Base-by-base conservation (phyloP, 2,797 vertebrate species). In the Naso thynnoides region DNA sequence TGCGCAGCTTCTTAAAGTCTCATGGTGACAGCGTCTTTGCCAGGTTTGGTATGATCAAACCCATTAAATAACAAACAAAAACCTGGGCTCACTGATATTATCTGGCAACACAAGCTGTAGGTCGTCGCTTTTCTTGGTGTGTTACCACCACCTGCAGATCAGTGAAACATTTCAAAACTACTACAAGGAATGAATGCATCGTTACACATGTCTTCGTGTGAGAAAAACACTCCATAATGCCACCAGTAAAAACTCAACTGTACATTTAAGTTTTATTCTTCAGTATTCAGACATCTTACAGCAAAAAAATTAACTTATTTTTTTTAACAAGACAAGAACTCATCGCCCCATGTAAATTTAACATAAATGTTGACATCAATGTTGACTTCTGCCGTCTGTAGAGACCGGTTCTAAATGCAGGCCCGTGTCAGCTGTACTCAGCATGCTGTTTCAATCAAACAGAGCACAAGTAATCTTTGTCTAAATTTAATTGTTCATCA, bases 401-500 rank as follows among this genome's bases (percentile, higher is more conserved):
- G 45, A 58, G 53, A 55, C 14, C 21, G 38, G 33, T 53, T 31
- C 49, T 38, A 61, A 23, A 49, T 50, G 36, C 38, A 27, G 39
- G 23, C 50, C 39, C 19, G 66, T 27, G 47, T 49, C 57, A 9
- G 33, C 33, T 9, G 33, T 11, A 36, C 33, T 36, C 33, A 36
- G 52, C 56, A 27, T 0, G 4, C 49, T 36, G 64, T 62, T 48
- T 48, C 71, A 76, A 48, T 76, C 53, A 76, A 31, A 56, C 44
- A 19, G 41, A 70, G 1, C 0, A 65, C 73, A 73, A 62, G 18
- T 61, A 57, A 67, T 81, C 53, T 76, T 4, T 60, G 53, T 26
- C 47, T 70, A 23, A 57, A 48, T 64, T 5, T 54, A 78, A 84
- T 78, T 79, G 73, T 71, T 82, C 69, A 64, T 81, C 60, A 79